A percentile compares a stretch with the other conserved stretches of the same genome.
Evolutionary conservation across 2,888 invertebrate species (phyloP).

Genomic region (Strigamia maritima): DNA sequence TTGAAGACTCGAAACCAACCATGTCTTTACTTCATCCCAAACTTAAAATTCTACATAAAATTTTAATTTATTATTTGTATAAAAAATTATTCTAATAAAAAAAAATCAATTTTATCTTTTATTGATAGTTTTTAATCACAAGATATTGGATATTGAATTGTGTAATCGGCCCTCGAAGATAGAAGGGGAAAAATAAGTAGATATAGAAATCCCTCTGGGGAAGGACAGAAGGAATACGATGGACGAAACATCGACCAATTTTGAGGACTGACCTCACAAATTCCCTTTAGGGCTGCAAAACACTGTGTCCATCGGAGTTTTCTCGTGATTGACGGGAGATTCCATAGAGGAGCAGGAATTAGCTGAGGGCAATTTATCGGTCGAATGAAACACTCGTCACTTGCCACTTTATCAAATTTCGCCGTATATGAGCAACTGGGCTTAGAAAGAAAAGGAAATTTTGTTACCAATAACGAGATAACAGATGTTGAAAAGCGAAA

Average conservation of each 20-base stretch:
- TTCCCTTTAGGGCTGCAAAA: conserved; percentile 18
- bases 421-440: not conserved
- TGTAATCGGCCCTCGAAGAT: conserved; percentile 15
- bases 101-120: not conserved
- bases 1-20: not conserved
- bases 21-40: not conserved
- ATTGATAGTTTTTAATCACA: conserved; percentile 12
- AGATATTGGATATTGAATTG: conserved; percentile 27
- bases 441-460: not conserved
- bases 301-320: conserved; percentile 9
- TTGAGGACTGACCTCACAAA: conserved; percentile 10
- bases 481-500: not conserved
- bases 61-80: not conserved
- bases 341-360: not conserved
- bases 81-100: not conserved
- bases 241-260: conserved; percentile 24
- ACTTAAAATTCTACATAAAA: not conserved
- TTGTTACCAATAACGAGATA: not conserved
- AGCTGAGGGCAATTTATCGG: conserved; percentile 28
- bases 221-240: conserved; percentile 1
- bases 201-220: conserved; percentile 25
- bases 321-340: conserved; percentile 9
- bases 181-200: conserved; percentile 15
- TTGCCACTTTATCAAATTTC: conserved; percentile 17
- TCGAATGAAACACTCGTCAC: conserved; percentile 21